Percentiles rank a stretch among this genome's conserved stretches.
These are phyloP conservation scores for Elgaria multicarinata DNA, from an alignment of 2,113 vertebrate species.

Conservation along the genomic window DNA sequence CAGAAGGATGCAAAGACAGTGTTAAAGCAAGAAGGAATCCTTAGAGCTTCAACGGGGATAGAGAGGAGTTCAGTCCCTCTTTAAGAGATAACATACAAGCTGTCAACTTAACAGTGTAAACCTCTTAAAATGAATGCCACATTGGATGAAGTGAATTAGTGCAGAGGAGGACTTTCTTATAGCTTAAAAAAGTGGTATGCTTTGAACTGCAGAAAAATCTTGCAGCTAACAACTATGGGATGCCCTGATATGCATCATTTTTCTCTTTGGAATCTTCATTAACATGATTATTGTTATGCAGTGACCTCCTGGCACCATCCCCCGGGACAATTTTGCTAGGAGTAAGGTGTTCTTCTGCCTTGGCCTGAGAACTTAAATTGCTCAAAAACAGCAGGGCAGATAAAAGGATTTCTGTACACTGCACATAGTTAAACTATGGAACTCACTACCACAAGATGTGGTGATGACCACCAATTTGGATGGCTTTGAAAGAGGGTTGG, in stretches of 20 bases:
- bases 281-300: neutral
- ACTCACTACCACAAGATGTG: too few relatives aligned
- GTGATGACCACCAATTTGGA: too few relatives aligned
- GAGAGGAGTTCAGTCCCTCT: slow-evolving; percentile 4
- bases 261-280: neutral
- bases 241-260: neutral
- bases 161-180: neutral
- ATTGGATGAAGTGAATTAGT: neutral
- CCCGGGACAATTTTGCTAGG: too few relatives aligned
- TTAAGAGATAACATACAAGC: neutral
- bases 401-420: too few relatives aligned
- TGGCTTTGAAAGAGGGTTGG: too few relatives aligned
- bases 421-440: too few relatives aligned
- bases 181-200: neutral
- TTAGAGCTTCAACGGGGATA: neutral
- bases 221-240: too few relatives aligned
- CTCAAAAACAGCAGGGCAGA: too few relatives aligned
- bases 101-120: neutral
- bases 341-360: too few relatives aligned
- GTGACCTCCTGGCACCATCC: too few relatives aligned
- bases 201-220: neutral
- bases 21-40: neutral
- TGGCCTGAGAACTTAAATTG: too few relatives aligned
- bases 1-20: neutral
- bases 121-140: neutral